Percentiles rank a stretch among this genome's conserved stretches.
Evolutionary conservation across 2,888 invertebrate species (phyloP).

Genomic region (Phorcus lineatus): DNA sequence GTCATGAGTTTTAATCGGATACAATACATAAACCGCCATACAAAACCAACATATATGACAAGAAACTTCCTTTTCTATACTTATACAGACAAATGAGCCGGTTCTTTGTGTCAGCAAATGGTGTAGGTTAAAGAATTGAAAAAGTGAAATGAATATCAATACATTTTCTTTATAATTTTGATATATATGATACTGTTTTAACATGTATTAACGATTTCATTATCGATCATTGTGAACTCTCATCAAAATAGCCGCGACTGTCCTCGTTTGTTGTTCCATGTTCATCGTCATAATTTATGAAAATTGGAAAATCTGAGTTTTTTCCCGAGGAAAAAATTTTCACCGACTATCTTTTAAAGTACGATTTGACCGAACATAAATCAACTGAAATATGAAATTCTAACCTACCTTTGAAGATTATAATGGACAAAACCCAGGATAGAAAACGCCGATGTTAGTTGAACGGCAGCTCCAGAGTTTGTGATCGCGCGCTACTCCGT

Average conservation of each 20-base stretch:
- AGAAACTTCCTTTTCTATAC: too few relatives aligned
- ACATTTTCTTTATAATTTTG: background rate
- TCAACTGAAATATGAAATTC: too few relatives aligned
- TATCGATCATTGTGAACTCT: background rate
- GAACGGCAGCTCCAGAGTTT: background rate
- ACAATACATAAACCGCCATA: too few relatives aligned
- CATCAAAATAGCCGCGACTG: background rate
- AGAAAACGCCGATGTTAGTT: background rate
- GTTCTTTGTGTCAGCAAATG: too few relatives aligned
- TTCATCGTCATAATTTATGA: conserved; percentile 2
- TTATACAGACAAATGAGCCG: too few relatives aligned
- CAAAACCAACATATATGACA: too few relatives aligned
- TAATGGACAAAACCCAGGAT: background rate
- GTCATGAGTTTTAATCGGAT: too few relatives aligned
- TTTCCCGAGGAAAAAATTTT: background rate
- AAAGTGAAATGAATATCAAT: too few relatives aligned
- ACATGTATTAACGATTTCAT: background rate
- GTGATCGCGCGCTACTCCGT: background rate
- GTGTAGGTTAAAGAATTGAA: too few relatives aligned
- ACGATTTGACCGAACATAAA: background rate
- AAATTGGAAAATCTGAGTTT: background rate
- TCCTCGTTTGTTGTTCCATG: background rate
- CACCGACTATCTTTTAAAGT: background rate
- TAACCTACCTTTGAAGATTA: too few relatives aligned
- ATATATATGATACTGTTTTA: background rate